Conservation (phyloP, 2,888 invertebrate genomes). For the Entomobrya multifasciata region DNA sequence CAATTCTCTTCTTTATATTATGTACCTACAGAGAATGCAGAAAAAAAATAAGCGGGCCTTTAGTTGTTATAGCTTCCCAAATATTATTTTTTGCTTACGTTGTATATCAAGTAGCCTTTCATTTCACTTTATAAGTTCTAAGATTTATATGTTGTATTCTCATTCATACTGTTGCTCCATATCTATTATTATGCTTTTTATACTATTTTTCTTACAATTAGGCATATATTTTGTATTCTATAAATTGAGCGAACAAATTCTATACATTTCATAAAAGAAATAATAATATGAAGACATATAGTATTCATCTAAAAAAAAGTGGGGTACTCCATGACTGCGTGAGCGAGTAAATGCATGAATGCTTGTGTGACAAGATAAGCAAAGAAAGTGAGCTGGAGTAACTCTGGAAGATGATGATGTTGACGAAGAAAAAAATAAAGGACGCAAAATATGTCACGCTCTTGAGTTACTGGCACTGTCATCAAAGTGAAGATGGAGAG, state of each 20-base stretch:
- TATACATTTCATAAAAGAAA: conserved; percentile 29
- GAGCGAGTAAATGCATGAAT: conserved; percentile 61
- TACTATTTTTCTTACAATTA: not conserved
- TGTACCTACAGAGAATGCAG: no score
- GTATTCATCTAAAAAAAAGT: conserved; percentile 49
- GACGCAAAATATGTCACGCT: conserved; percentile 71
- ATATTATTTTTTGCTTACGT: conserved; percentile 62
- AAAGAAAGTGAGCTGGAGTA: conserved; percentile 47
- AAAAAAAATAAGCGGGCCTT: conserved; percentile 39
- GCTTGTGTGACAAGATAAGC: conserved; percentile 65
- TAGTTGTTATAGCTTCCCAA: conserved; percentile 25
- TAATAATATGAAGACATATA: no score
- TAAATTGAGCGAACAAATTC: no score
- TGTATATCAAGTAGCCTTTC: conserved; percentile 64
- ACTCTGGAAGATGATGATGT: conserved; percentile 34
- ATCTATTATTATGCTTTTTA: no score
- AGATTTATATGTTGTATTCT: conserved; percentile 23
- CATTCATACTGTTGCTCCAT: no score
- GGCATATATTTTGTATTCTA: conserved; percentile 8
- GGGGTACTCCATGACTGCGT: not conserved
- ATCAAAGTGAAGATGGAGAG: conserved; percentile 36
- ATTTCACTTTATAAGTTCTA: conserved; percentile 42
- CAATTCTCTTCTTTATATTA: not conserved
- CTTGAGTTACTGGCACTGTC: conserved; percentile 69
- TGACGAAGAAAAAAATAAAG: conserved; percentile 49